Conservation (phyloP, 1,140 invertebrate species). For the Drosophila chauvacae region DNA sequence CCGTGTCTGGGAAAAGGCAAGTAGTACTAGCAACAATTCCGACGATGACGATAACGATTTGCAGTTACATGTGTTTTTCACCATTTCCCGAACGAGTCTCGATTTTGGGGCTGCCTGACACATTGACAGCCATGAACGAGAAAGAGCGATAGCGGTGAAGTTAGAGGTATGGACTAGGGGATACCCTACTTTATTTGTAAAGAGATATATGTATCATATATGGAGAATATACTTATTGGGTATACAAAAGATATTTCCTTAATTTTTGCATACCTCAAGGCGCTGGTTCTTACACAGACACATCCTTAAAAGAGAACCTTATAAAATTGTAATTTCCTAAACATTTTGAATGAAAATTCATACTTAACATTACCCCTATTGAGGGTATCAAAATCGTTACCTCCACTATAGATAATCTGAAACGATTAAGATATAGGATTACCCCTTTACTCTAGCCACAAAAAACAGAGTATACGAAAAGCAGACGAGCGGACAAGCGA, state of each 20-base stretch:
- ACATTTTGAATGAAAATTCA: background rate
- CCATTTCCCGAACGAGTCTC: slow-evolving; percentile 56
- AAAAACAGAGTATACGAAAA: background rate
- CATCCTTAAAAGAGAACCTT: too few relatives aligned
- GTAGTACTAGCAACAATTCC: slow-evolving; percentile 20
- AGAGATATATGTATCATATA: too few relatives aligned
- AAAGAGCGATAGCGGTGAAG: background rate
- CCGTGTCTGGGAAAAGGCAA: slow-evolving; percentile 11
- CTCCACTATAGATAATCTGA: background rate
- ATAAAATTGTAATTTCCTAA: background rate
- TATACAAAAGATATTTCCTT: too few relatives aligned
- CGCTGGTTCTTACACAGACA: background rate
- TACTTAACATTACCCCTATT: background rate
- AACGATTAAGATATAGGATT: background rate
- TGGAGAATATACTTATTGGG: too few relatives aligned
- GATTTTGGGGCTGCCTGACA: slow-evolving; percentile 68
- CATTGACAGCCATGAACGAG: slow-evolving; percentile 64
- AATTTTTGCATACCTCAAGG: background rate
- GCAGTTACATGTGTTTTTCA: slow-evolving; percentile 71
- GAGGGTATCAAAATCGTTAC: background rate
- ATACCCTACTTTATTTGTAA: background rate
- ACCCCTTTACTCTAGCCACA: background rate
- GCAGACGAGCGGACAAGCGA: background rate
- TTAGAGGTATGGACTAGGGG: background rate
- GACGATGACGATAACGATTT: slow-evolving; percentile 52